These are phyloP conservation scores for Proisotoma minuta DNA, from an alignment of 2,888 invertebrate genomes.

Conservation along the genomic window DNA sequence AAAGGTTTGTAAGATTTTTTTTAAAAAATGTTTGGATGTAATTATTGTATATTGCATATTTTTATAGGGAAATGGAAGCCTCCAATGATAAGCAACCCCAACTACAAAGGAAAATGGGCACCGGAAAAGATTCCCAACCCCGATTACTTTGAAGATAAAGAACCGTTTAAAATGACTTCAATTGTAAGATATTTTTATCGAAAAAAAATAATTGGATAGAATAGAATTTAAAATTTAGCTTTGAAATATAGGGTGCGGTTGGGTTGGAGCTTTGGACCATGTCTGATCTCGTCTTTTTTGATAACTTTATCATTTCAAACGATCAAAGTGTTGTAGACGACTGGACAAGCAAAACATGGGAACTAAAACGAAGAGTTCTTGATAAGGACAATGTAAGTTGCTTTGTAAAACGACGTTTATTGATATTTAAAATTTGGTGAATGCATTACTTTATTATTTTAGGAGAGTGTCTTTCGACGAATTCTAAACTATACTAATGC, in stretches of 20 bases:
- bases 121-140: conserved; percentile 85
- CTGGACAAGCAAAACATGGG: conserved; percentile 79
- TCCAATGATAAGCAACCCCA: conserved; percentile 82
- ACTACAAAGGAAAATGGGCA: conserved; percentile 92
- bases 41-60: conserved; percentile 48
- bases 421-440: neutral
- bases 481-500: conserved; percentile 71
- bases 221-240: neutral
- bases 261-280: conserved; percentile 99
- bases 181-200: conserved; percentile 67
- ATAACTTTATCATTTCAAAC: conserved; percentile 89
- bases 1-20: conserved; percentile 61
- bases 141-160: conserved; percentile 80
- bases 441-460: conserved; percentile 38
- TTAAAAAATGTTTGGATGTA: neutral
- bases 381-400: conserved; percentile 71
- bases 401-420: neutral
- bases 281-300: conserved; percentile 89
- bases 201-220: no score
- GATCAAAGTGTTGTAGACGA: conserved; percentile 67
- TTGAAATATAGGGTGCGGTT: conserved; percentile 66
- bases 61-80: conserved; percentile 67
- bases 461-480: conserved; percentile 76
- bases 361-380: conserved; percentile 73
- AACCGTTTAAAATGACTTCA: conserved; percentile 83